Evolutionary conservation across 2,888 invertebrate genomes (phyloP), one percentile per base, ranked within the genome.

Genomic region (Lycaena phlaeas): DNA sequence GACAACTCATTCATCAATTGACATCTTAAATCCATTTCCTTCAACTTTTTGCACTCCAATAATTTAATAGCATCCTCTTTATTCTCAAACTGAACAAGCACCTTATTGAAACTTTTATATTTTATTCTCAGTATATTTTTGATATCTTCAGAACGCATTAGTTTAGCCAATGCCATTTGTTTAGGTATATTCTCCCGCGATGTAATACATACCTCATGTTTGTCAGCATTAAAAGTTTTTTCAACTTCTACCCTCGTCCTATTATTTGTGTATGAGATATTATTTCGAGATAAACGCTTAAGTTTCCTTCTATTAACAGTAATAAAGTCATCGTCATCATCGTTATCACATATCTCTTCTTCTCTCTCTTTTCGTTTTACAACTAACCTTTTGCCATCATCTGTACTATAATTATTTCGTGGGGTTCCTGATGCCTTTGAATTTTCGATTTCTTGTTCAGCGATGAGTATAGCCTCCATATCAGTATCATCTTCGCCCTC

Each of bases 111-210:
- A 28, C 39, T 40, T 39, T 47, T 49, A 14, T 41, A 51, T 38
- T 51, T 51, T n/a, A 53, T 46, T 38, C 36, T 43, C 1, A 27
- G 7, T 6, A 53, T 37, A 37, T 48, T 43, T 14, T 27, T 39
- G 10, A 53, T 46, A 42, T 40, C 41, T 38, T 45, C 42, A 2
- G 40, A 26, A 25, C 41, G 39, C 9, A 50, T 31, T 6, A 53
- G n/a, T 25, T 46, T 51, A 5, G 49, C 50, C 18, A 53, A 22
- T 2, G 42, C 46, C 14, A 53, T 45, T 42, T 49, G 50, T 42
- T 49, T 53, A 2, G 50, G 49, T 22, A 49, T 14, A 6, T 3
- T 6, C 14, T 44, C 28, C 15, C 18, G 7, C 15, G 48, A 38
- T 1, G 46, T 45, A 11, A 49, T 14, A 38, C 45, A 44, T 1